Evolutionary conservation across 2,797 vertebrate genomes (phyloP).

Genomic region (Sciurus carolinensis): DNA sequence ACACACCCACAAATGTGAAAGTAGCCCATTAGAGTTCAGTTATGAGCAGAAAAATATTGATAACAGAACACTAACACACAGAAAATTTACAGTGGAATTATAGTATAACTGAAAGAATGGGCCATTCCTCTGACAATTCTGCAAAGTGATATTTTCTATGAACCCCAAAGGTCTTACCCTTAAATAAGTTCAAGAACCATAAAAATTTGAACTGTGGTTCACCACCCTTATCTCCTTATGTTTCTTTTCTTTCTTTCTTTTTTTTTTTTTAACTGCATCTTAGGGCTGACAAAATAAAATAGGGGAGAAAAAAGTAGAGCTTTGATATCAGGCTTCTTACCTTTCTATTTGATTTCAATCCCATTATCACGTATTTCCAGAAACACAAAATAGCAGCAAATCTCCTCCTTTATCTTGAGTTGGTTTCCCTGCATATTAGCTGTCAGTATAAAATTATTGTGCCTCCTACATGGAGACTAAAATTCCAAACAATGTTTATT

Average conservation of each 20-base stretch:
- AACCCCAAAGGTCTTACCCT: slow-evolving; percentile 57
- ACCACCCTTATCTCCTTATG: neutral
- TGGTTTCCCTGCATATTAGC: slow-evolving; percentile 75
- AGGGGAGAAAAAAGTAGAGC: neutral
- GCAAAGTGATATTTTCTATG: slow-evolving; percentile 57
- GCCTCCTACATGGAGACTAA: slow-evolving; percentile 68
- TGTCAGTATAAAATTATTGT: slow-evolving; percentile 81
- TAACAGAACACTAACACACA: slow-evolving; percentile 54
- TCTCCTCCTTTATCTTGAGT: slow-evolving; percentile 44
- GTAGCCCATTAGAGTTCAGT: neutral
- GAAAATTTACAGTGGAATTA: slow-evolving; percentile 34
- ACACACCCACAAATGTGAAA: neutral
- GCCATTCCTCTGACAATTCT: neutral
- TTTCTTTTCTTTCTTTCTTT: neutral
- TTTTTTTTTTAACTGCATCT: slow-evolving; percentile 12
- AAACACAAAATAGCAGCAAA: slow-evolving; percentile 56
- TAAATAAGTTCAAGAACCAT: slow-evolving; percentile 35
- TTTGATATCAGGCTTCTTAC: slow-evolving; percentile 16
- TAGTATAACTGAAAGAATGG: slow-evolving; percentile 24
- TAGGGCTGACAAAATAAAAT: slow-evolving; percentile 41
- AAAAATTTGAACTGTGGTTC: slow-evolving; percentile 57
- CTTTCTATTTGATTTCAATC: slow-evolving; percentile 72
- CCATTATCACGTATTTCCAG: slow-evolving; percentile 63
- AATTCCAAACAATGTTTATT: slow-evolving; percentile 76
- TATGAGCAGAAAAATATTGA: slow-evolving; percentile 21